A percentile compares a stretch with the other conserved stretches of the same genome.
These are phyloP conservation scores for Metalampra italica DNA, from an alignment of 2,888 invertebrate species.

Conservation along the genomic window DNA sequence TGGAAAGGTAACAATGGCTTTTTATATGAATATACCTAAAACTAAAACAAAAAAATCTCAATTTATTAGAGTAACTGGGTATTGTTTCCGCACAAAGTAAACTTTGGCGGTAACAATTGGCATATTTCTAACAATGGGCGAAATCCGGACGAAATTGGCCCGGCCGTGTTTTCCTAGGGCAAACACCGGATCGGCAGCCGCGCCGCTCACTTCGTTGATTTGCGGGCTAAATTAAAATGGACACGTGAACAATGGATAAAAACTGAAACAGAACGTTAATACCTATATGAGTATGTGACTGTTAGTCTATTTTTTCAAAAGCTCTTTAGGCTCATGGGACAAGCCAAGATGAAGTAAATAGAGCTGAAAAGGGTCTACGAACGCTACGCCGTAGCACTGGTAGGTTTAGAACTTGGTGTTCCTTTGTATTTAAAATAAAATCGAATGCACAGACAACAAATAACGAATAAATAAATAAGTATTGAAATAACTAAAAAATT, in stretches of 20 bases:
- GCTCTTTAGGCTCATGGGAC: too few species aligned
- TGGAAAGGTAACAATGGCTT: too few species aligned
- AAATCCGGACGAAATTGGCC: slow-evolving; percentile 20
- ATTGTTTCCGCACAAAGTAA: slow-evolving; percentile 20
- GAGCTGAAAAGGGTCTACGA: background rate
- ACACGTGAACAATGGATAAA: slow-evolving; percentile 27
- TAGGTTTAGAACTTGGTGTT: too few species aligned
- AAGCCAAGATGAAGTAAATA: background rate
- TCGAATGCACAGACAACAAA: too few species aligned
- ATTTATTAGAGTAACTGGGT: background rate
- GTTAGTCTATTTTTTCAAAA: too few species aligned
- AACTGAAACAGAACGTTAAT: slow-evolving; percentile 15
- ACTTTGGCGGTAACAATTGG: slow-evolving; percentile 38
- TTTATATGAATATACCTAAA: too few species aligned
- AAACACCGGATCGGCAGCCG: slow-evolving; percentile 34
- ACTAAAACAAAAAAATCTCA: too few species aligned
- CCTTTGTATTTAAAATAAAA: too few species aligned
- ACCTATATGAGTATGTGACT: background rate
- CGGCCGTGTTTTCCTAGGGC: slow-evolving; percentile 35
- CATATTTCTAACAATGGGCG: slow-evolving; percentile 54
- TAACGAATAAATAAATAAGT: too few species aligned
- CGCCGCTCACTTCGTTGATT: slow-evolving; percentile 44
- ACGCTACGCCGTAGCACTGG: background rate
- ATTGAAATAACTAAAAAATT: too few species aligned
- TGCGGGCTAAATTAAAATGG: slow-evolving; percentile 42